Evolutionary conservation across 2,888 invertebrate species (phyloP).

Genomic region (Ferdinandea cuprea): DNA sequence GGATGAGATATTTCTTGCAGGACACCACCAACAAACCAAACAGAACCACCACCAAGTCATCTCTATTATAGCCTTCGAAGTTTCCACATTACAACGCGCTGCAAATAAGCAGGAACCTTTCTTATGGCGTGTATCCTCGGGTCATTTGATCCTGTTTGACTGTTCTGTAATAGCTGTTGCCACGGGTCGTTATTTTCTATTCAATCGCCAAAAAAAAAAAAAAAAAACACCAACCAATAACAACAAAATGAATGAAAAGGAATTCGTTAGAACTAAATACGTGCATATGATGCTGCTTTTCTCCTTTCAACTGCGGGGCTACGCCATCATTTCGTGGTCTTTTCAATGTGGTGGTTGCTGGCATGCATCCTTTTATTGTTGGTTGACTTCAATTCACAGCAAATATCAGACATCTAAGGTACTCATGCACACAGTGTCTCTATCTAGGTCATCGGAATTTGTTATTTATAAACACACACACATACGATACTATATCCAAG

Average conservation of each 20-base stretch:
- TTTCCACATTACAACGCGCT: conserved; percentile 37
- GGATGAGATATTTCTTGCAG: conserved; percentile 26
- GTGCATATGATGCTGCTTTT: conserved; percentile 29
- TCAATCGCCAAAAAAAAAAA: conserved; percentile 58
- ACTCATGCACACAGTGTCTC: conserved; percentile 35
- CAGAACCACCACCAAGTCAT: conserved; percentile 56
- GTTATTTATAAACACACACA: conserved; percentile 32
- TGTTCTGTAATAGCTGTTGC: conserved; percentile 34
- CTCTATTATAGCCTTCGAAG: conserved; percentile 56
- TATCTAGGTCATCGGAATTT: conserved; percentile 67
- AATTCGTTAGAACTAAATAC: conserved; percentile 26
- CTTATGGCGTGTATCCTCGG: conserved; percentile 62
- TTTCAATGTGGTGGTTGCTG: conserved; percentile 44
- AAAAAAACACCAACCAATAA: conserved; percentile 7
- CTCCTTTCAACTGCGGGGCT: conserved; percentile 22
- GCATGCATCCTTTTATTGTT: conserved; percentile 48
- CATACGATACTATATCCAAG: conserved; percentile 26
- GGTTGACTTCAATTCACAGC: conserved; percentile 55
- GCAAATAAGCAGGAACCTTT: conserved; percentile 32
- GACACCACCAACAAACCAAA: conserved; percentile 15
- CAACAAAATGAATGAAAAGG: conserved; percentile 30
- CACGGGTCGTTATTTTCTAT: conserved; percentile 50
- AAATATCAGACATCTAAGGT: conserved; percentile 52
- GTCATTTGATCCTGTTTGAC: conserved; percentile 65
- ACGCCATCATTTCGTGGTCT: conserved; percentile 20